Evolutionary conservation across 2,888 invertebrate species (phyloP), one percentile per base, ranked within the genome.

Genomic region (Rhyacophila evoluta): DNA sequence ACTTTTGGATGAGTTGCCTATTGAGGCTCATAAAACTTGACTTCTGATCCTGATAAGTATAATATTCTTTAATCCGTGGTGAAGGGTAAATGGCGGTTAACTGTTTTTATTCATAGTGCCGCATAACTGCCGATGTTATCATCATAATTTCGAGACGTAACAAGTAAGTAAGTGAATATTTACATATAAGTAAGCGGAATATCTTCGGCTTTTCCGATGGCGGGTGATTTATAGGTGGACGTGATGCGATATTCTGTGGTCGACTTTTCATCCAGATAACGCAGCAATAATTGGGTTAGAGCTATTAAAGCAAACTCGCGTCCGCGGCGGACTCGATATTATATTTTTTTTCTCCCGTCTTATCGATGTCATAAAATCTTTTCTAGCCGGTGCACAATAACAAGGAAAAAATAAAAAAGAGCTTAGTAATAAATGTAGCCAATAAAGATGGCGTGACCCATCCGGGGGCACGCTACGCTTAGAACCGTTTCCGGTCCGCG

Each of bases 301-400:
- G 77, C 82, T 77, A 82, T 82, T 82, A 82, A 82, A 82, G 78
- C 80, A 82, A 75, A 77, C 74, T 11, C 19, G 37, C 73, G 79
- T 79, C 79, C 78, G 78, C 73, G 73, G 71, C 79, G 79, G 78
- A 80, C 78, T 74, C 81, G 79, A 80, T 80, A 80, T 80, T 79
- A 81, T 78, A 81, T 75, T 70, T 79, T 78, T 76, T 73, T 72
- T 71, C 71, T 72, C 78, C 39, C 72, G 74, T 68, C 80, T 82
- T 82, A 82, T 82, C 82, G 82, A 79, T 82, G 82, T 82, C 82
- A 82, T 82, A 82, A 82, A 82, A 82, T 82, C 82, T 81, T 81
- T 82, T 82, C 82, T 82, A 75, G 78, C 81, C 82, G 78, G 76
- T 81, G 82, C 82, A 82, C 82, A 82, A 81, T 82, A 82, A 82